Percentiles rank a stretch among this genome's conserved stretches.
These are phyloP conservation scores for Ypsolopha sequella DNA, from an alignment of 2,888 invertebrate genomes.

Conservation along the genomic window DNA sequence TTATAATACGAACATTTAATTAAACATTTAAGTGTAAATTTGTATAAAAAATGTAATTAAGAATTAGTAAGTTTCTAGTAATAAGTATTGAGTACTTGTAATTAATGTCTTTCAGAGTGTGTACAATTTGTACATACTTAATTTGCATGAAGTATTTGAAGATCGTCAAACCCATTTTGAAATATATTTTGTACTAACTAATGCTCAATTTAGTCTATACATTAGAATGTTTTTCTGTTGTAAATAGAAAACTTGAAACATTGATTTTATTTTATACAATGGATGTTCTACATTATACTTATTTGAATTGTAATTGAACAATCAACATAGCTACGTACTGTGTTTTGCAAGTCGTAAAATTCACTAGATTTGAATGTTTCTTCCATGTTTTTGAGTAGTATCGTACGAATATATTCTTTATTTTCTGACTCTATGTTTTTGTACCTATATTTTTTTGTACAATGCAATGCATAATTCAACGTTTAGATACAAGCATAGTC, in stretches of 20 bases:
- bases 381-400: too few species aligned
- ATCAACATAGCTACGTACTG: too few species aligned
- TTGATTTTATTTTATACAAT: slow-evolving; percentile 27
- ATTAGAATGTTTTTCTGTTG: slow-evolving; percentile 33
- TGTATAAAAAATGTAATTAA: slow-evolving; percentile 36
- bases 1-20: slow-evolving; percentile 53
- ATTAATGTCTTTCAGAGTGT: slow-evolving; percentile 31
- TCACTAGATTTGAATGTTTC: too few species aligned
- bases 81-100: slow-evolving; percentile 65
- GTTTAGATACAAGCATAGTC: too few species aligned
- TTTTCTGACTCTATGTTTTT: too few species aligned
- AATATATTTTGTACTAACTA: slow-evolving; percentile 53
- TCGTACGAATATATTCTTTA: too few species aligned
- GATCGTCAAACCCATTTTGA: slow-evolving; percentile 30
- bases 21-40: slow-evolving; percentile 59
- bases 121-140: slow-evolving; percentile 40
- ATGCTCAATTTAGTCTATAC: slow-evolving; percentile 61
- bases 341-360: too few species aligned
- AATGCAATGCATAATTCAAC: too few species aligned
- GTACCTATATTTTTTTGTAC: too few species aligned
- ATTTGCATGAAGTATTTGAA: slow-evolving; percentile 37
- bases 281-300: not conserved
- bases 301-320: slow-evolving; percentile 9
- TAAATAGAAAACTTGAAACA: slow-evolving; percentile 51
- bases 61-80: slow-evolving; percentile 33